phyloP scores from a whole-genome alignment of 37 sponge, comb jelly and placozoan genomes.

The Mnemiopsis leidyi region DNA sequence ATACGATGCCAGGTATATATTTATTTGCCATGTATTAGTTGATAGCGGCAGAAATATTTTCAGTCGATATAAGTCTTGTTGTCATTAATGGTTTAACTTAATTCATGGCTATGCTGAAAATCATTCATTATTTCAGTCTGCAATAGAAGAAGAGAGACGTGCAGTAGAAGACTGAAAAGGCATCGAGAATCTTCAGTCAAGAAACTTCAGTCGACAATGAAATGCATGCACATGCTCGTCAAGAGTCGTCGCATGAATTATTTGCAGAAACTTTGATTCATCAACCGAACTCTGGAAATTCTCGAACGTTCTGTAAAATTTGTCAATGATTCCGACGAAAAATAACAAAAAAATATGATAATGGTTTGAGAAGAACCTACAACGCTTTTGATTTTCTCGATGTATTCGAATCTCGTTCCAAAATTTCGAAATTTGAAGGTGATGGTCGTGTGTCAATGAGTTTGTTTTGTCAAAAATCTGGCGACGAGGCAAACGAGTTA shows the following conservation, averaged over 20 bases:
- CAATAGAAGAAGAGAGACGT: neutral
- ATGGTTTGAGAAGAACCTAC: neutral
- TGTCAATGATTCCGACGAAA: slow-evolving; percentile 55
- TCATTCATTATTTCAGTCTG: slow-evolving; percentile 6
- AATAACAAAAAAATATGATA: slow-evolving; percentile 49
- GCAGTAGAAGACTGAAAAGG: neutral
- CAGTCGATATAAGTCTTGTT: no score
- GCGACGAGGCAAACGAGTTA: neutral
- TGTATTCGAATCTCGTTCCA: slow-evolving; percentile 40
- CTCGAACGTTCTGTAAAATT: slow-evolving; percentile 20
- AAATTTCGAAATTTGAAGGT: neutral
- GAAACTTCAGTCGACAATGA: no score
- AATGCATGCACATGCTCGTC: slow-evolving; percentile 15
- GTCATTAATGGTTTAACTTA: no score
- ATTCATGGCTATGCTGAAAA: no score
- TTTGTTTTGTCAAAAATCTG: slow-evolving; percentile 34
- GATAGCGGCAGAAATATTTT: no score
- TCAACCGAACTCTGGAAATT: slow-evolving; percentile 26
- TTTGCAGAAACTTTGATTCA: slow-evolving; percentile 41
- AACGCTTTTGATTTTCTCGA: slow-evolving; percentile 13
- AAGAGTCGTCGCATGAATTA: neutral
- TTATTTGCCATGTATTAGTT: no score
- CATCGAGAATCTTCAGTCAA: no score
- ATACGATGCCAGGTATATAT: slow-evolving; percentile 32
- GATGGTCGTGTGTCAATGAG: neutral